Evolutionary conservation across 2,113 vertebrate species (phyloP).

Genomic region (Oryzias curvinotus): DNA sequence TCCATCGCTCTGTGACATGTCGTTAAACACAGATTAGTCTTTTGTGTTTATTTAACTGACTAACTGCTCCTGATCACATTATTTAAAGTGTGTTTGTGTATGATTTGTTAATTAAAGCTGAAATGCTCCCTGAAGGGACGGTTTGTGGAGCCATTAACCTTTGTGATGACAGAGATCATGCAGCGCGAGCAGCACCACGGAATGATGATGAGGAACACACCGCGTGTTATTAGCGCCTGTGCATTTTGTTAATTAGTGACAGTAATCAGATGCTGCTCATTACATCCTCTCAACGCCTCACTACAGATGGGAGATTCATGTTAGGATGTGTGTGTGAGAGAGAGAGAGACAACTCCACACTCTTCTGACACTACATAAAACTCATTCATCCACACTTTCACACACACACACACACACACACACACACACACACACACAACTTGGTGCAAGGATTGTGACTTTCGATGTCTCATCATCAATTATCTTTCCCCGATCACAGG

Average conservation of each 20-base stretch:
- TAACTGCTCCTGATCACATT: neutral
- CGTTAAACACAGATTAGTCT: too few species aligned
- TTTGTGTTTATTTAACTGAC: too few species aligned
- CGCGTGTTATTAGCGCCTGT: slow-evolving; percentile 17
- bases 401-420: slow-evolving; percentile 1
- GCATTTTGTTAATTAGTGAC: slow-evolving; percentile 85
- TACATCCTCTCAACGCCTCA: slow-evolving; percentile 70
- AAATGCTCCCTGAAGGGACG: slow-evolving; percentile 23
- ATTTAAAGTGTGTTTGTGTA: slow-evolving; percentile 14
- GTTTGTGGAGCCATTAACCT: slow-evolving; percentile 78
- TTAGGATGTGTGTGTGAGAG: slow-evolving; percentile 3
- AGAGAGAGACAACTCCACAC: neutral
- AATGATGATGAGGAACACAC: slow-evolving; percentile 76
- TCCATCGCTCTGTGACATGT: too few species aligned
- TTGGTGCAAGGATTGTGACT: neutral
- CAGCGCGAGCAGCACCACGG: slow-evolving; percentile 84
- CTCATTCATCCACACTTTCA: neutral
- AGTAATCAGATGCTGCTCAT: slow-evolving; percentile 89
- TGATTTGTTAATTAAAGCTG: slow-evolving; percentile 23
- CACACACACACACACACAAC: slow-evolving; percentile 1
- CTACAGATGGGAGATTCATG: slow-evolving; percentile 15
- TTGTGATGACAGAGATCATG: slow-evolving; percentile 80
- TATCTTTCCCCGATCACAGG: slow-evolving; percentile 54
- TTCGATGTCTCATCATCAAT: slow-evolving; percentile 73
- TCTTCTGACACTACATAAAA: neutral